Percentiles rank a stretch among this genome's conserved stretches.
phyloP scores from a whole-genome alignment of 1,140 invertebrate species.

The Trigoniulus corallinus region DNA sequence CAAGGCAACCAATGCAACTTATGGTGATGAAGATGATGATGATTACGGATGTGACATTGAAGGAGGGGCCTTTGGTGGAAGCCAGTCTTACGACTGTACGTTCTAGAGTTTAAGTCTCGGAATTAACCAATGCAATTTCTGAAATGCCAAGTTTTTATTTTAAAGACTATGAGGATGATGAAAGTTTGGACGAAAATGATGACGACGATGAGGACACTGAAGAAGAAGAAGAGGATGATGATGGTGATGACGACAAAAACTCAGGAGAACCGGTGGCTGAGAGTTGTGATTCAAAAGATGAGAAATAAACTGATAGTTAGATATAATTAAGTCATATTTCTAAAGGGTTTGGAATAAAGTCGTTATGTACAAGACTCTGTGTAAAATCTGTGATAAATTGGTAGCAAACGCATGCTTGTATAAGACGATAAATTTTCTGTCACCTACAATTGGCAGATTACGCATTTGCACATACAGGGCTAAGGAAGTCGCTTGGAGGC shows the following conservation, averaged over 20 bases:
- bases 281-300: background rate
- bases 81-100: constrained; percentile 8
- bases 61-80: constrained; percentile 17
- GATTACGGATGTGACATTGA: constrained; percentile 22
- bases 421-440: no score
- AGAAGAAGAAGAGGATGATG: constrained; percentile 33
- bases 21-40: constrained; percentile 31
- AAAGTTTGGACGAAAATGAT: constrained; percentile 26
- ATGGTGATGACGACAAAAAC: constrained; percentile 33
- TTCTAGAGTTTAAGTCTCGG: background rate
- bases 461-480: no score
- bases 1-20: constrained; percentile 19
- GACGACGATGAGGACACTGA: constrained; percentile 33
- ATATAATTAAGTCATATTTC: background rate
- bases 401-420: no score
- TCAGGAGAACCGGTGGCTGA: constrained; percentile 7
- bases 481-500: no score
- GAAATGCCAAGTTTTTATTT: constrained; percentile 6
- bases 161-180: constrained; percentile 16
- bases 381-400: no score
- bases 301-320: background rate
- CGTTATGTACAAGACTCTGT: no score
- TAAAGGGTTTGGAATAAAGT: no score
- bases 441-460: no score
- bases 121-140: background rate